These are phyloP conservation scores for Harlomillsia oculata DNA, from an alignment of 1,140 invertebrate species.

Conservation along the genomic window DNA sequence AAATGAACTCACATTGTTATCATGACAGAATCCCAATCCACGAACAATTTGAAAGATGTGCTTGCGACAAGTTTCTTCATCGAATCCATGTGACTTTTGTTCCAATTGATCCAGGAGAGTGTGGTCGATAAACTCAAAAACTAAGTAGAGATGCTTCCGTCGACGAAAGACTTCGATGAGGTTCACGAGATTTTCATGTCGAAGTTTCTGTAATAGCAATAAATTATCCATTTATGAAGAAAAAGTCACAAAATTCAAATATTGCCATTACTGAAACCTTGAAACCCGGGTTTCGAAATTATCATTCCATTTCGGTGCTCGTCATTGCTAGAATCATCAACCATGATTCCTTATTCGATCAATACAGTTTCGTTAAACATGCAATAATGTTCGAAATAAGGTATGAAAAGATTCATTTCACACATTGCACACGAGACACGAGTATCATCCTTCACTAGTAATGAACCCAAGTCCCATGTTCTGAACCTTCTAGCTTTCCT, in stretches of 20 bases:
- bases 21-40: conserved; percentile 76
- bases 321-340: too few species aligned
- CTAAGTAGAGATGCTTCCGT: conserved; percentile 70
- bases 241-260: not conserved
- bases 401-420: too few species aligned
- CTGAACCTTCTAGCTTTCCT: too few species aligned
- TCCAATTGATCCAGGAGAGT: conserved; percentile 77
- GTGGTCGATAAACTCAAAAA: conserved; percentile 80
- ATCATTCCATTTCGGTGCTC: too few species aligned
- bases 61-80: conserved; percentile 57
- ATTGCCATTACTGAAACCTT: too few species aligned
- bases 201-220: conserved; percentile 57
- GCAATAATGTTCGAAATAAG: too few species aligned
- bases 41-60: conserved; percentile 72
- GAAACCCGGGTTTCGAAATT: too few species aligned
- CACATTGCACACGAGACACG: too few species aligned
- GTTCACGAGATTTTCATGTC: conserved; percentile 78
- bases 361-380: too few species aligned
- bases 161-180: conserved; percentile 79
- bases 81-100: conserved; percentile 54
- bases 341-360: too few species aligned
- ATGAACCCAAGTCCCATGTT: too few species aligned
- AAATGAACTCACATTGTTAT: conserved; percentile 59
- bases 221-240: not conserved
- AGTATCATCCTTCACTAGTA: too few species aligned